Evolutionary conservation across 2,888 invertebrate genomes (phyloP).

Genomic region (Lottia gigantea): DNA sequence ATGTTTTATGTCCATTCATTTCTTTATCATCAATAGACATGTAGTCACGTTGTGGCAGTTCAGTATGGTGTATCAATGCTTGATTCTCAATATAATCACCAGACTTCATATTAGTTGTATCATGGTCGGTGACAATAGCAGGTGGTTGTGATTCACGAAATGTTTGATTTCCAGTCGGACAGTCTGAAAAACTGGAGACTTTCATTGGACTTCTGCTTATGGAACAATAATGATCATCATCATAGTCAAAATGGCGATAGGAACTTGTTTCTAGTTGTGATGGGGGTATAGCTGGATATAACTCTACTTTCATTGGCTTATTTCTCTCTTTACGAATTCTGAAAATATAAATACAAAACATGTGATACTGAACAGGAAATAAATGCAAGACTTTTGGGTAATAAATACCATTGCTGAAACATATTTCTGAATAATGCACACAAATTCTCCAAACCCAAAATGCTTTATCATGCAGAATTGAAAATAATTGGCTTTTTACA

Average conservation of each 20-base stretch:
- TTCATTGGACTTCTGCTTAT: constrained; percentile 56
- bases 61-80: constrained; percentile 6
- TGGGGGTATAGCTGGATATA: constrained; percentile 39
- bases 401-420: too few relatives aligned
- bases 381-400: too few relatives aligned
- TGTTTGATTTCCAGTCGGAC: constrained; percentile 14
- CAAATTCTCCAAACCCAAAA: too few relatives aligned
- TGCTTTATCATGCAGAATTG: constrained; percentile 13
- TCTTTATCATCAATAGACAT: neutral
- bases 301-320: constrained; percentile 24
- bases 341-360: constrained; percentile 5
- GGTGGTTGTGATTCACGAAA: constrained; percentile 3
- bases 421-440: too few relatives aligned
- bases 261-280: constrained; percentile 46
- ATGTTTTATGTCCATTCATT: constrained; percentile 29
- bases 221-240: constrained; percentile 56
- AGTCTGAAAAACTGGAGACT: constrained; percentile 46
- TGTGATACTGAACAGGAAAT: neutral
- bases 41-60: constrained; percentile 11
- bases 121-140: neutral
- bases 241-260: constrained; percentile 53
- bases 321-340: constrained; percentile 25
- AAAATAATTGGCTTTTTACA: constrained; percentile 13
- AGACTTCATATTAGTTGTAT: constrained; percentile 11
- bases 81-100: constrained; percentile 8